Base-by-base conservation (phyloP, 1,140 invertebrate species). In the Papilio xuthus region DNA sequence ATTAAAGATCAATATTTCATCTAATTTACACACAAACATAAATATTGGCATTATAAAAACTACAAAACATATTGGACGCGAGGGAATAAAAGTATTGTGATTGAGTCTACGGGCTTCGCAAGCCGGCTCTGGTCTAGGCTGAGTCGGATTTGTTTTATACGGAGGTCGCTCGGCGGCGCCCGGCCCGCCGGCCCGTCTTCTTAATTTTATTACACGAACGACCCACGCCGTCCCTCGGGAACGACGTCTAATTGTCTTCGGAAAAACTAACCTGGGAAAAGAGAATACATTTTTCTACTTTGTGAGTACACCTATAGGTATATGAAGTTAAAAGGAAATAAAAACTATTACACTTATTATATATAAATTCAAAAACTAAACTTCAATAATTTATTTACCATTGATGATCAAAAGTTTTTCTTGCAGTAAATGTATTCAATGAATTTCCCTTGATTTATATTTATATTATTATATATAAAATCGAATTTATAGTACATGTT, bases 121-220 rank as follows among this genome's bases (percentile, higher is more conserved):
- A 78, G 76, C 56, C 75, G 70, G 78, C 63, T 80, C 87, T 84
- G 86, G 18, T 53, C 50, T 81, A 82, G 87, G 81, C 80, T 84
- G 86, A 80, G 83, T 81, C 84, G 92, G 92, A 93, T 93, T 93
- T 93, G 89, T 93, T 93, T 92, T 93, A 93, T 88, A 91, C 86
- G 84, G 86, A 84, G 84, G 86, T 84, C 87, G 81, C 83, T 90
- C 91, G 86, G 86, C 84, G 86, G 86, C 87, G 85, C 85, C 79
- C 77, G 82, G 86, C 84, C 84, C 32, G 32, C 32, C 89, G 85
- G 85, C 84, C 82, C 88, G 88, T 90, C 88, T 91, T 87, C 91
- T 92, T 93, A 93, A 93, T 93, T 93, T 92, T 93, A 93, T 93
- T 93, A 93, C 91, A 85, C 82, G 87, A 87, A 84, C 86, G 86